These are phyloP conservation scores for Meloidogyne chitwoodi DNA, from an alignment of 1,140 invertebrate genomes.

Conservation along the genomic window DNA sequence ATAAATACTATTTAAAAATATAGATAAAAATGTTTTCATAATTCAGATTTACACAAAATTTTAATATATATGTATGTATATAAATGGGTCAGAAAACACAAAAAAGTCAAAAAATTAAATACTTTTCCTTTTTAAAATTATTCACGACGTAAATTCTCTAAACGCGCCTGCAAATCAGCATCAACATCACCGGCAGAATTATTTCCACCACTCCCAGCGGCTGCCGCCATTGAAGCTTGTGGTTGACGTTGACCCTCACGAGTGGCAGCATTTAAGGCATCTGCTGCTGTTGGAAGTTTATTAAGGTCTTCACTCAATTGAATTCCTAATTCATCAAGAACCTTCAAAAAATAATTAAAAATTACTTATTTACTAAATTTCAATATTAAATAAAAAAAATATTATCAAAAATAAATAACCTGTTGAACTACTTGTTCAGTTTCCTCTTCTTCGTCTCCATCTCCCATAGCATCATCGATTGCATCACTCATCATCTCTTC, in stretches of 20 bases:
- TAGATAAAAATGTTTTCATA: background rate
- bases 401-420: slow-evolving; percentile 11
- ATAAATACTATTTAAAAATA: too few species aligned
- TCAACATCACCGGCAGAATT: slow-evolving; percentile 37
- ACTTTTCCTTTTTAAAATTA: slow-evolving; percentile 1
- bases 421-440: slow-evolving; percentile 63
- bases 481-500: slow-evolving; percentile 99
- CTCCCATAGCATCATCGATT: slow-evolving; percentile 98
- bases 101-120: background rate
- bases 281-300: slow-evolving; percentile 74
- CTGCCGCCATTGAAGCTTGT: slow-evolving; percentile 18
- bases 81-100: background rate
- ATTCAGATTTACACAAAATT: background rate
- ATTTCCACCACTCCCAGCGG: background rate
- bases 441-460: slow-evolving; percentile 95
- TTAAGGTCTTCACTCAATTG: slow-evolving; percentile 84
- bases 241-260: slow-evolving; percentile 23
- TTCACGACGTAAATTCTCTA: slow-evolving; percentile 38
- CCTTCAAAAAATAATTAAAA: too few species aligned
- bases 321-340: slow-evolving; percentile 90
- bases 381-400: background rate
- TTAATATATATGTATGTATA: background rate
- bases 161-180: slow-evolving; percentile 41
- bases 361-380: too few species aligned
- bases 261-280: slow-evolving; percentile 61